Evolutionary conservation across 2,888 invertebrate species (phyloP), one percentile per base, ranked within the genome.

Genomic region (Dyspetes luteomarginatus): DNA sequence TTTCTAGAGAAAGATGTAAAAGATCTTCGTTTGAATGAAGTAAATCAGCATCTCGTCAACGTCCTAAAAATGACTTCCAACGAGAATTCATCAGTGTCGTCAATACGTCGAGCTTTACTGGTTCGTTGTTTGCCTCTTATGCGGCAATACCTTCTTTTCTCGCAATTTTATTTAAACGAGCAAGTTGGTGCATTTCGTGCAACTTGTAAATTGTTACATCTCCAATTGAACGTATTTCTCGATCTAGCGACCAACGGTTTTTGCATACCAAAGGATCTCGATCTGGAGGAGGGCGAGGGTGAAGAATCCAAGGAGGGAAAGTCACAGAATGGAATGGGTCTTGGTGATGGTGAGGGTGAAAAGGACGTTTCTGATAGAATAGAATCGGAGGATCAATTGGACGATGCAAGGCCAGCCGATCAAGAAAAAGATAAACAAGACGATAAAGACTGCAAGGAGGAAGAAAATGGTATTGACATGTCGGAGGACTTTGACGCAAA

Each of bases 281-380:
- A 97, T 86, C 95, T 95, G 86, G 96, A 96, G 43, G 95, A 94
- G 9, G 86, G 86, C 9, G 89, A 88, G 0, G 94, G 94, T 22
- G 93, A 93, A 82, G 93, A 93, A 15, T 92, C 92, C 0, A 93
- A 94, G 0, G 94, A 94, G 0, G 94, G 94, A 72, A 90, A 93
- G 28, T 93, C 95, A 0, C 87, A 89, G 72, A 95, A 95, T 82
- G 97, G 97, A 4, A 96, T 97, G 89, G 99, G 99, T 0, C 93
- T 99, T 3, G 98, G 98, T 0, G 98, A 98, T 81, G 99, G 98
- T 0, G 96, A 96, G 92, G 98, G 98, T 0, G 95, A 97, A 85
- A 97, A 97, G 87, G 99, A 99, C 92, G 98, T 99, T 26, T 99
- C 99, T 0, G 98, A 99, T 78, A 95, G 95, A 89, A 97, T 98